phyloP scores from a whole-genome alignment of 1,140 invertebrate species.

The Venturia canescens region DNA sequence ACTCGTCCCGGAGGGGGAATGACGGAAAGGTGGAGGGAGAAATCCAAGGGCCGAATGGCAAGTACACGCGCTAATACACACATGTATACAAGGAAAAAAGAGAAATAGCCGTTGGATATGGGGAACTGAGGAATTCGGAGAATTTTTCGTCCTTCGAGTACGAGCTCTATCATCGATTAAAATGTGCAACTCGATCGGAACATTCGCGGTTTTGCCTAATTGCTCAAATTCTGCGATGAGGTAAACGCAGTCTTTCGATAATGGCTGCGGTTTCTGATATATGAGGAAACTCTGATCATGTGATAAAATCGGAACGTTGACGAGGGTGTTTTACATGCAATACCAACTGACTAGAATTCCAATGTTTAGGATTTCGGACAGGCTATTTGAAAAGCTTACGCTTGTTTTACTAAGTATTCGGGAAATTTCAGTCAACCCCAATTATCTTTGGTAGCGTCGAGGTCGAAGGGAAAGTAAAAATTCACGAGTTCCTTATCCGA shows the following conservation, averaged over 20 bases:
- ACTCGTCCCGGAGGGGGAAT: background rate
- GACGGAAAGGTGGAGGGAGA: background rate
- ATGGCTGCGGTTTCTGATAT: background rate
- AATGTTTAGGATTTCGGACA: background rate
- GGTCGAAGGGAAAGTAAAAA: too few relatives aligned
- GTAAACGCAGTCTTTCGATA: constrained; percentile 1
- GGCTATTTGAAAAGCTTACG: background rate
- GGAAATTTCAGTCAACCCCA: too few relatives aligned
- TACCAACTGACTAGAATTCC: background rate
- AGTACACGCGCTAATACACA: background rate
- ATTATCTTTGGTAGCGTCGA: too few relatives aligned
- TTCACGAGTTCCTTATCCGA: too few relatives aligned
- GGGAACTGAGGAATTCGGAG: constrained; percentile 18
- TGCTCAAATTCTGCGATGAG: constrained; percentile 38
- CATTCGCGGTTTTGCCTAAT: constrained; percentile 33
- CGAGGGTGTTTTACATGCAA: background rate
- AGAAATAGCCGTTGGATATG: constrained; percentile 8
- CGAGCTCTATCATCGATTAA: constrained; percentile 24
- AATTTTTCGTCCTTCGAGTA: constrained; percentile 21
- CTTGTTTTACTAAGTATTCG: background rate
- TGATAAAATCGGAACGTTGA: background rate
- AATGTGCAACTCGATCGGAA: constrained; percentile 37
- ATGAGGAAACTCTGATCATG: background rate
- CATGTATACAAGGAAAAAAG: background rate
- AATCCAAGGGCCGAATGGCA: background rate